Percentiles rank a stretch among this genome's conserved stretches.
These are phyloP conservation scores for Danionella dracula DNA, from an alignment of 2,797 vertebrate genomes.

Conservation along the genomic window DNA sequence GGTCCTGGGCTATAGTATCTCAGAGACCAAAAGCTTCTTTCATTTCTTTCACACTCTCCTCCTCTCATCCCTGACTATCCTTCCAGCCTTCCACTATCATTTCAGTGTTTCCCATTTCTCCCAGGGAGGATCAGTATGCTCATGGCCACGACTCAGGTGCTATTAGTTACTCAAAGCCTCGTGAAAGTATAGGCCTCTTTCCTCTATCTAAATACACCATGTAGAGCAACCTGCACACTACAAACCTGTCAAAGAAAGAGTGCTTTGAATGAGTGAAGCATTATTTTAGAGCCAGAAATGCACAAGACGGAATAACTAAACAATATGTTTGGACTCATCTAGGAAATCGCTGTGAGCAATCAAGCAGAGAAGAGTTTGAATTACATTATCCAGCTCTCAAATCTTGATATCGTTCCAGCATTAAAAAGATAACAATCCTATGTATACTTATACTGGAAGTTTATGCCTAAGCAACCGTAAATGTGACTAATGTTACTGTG, in stretches of 20 bases:
- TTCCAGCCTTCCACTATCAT: constrained; percentile 18
- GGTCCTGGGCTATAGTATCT: constrained; percentile 40
- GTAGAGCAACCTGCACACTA: neutral
- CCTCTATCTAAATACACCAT: neutral
- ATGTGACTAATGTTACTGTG: constrained; percentile 26
- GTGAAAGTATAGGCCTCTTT: constrained; percentile 8
- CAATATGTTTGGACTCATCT: neutral
- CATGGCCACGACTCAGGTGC: constrained; percentile 25
- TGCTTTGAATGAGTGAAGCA: neutral
- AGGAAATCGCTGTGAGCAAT: constrained; percentile 1
- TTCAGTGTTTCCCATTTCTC: constrained; percentile 20
- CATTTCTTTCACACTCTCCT: constrained; percentile 24
- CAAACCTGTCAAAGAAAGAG: neutral
- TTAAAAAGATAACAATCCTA: constrained; percentile 42
- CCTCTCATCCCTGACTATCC: constrained; percentile 13
- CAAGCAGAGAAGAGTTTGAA: constrained; percentile 26
- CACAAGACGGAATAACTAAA: neutral
- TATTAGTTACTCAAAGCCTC: constrained; percentile 49
- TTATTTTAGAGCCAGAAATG: neutral
- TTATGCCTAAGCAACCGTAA: constrained; percentile 36
- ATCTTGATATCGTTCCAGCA: constrained; percentile 26
- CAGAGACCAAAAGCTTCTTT: constrained; percentile 22
- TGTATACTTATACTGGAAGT: constrained; percentile 12
- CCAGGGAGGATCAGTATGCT: constrained; percentile 2
- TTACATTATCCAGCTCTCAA: constrained; percentile 20